These are phyloP conservation scores for Phocides pigmalion DNA, from an alignment of 1,140 invertebrate species.

Conservation along the genomic window DNA sequence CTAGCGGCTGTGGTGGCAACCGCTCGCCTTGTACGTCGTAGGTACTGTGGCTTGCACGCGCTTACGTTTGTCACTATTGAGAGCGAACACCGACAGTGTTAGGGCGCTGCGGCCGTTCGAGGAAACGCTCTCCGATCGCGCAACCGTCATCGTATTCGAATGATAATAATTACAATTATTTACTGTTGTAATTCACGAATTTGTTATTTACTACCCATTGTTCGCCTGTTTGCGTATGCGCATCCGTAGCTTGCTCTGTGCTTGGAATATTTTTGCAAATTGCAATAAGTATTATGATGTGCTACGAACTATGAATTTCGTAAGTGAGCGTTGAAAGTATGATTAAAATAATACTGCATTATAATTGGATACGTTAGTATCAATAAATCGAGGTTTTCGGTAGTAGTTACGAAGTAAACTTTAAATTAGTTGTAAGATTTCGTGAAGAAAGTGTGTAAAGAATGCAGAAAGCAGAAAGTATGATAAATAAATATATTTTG, in stretches of 20 bases:
- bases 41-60: slow-evolving; percentile 15
- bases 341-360: too few relatives aligned
- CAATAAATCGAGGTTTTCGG: too few relatives aligned
- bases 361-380: too few relatives aligned
- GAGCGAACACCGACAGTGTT: neutral
- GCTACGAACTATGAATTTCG: neutral
- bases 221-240: slow-evolving; percentile 12
- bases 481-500: too few relatives aligned
- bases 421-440: too few relatives aligned
- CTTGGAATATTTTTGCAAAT: slow-evolving; percentile 1
- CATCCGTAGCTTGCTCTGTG: neutral
- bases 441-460: too few relatives aligned
- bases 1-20: slow-evolving; percentile 49
- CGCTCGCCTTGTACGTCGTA: slow-evolving; percentile 44
- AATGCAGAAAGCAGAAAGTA: too few relatives aligned
- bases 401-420: too few relatives aligned
- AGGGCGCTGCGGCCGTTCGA: slow-evolving; percentile 8
- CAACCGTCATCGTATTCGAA: slow-evolving; percentile 10
- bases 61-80: neutral
- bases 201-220: slow-evolving; percentile 4
- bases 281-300: neutral
- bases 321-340: neutral
- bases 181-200: slow-evolving; percentile 17
- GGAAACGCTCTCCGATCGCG: neutral
- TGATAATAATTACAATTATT: slow-evolving; percentile 30